Conservation (phyloP, 2,888 invertebrate genomes). For the Tuta absoluta region DNA sequence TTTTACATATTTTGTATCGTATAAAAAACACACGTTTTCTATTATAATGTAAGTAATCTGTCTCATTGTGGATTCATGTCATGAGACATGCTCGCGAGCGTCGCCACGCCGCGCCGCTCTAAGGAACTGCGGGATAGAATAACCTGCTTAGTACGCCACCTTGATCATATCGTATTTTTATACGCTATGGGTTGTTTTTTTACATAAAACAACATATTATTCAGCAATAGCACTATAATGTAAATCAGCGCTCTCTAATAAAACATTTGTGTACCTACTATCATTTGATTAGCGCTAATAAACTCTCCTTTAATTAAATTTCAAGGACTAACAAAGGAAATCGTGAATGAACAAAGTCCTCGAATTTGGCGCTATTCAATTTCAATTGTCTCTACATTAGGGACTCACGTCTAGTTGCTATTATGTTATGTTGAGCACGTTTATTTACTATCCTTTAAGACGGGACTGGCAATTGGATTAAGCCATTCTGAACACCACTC, state of each 20-base stretch:
- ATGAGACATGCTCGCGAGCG: slow-evolving; percentile 3
- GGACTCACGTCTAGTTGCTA: background rate
- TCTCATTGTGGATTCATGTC: slow-evolving; percentile 32
- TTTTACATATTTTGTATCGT: background rate
- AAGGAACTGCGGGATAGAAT: slow-evolving; percentile 22
- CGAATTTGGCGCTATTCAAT: slow-evolving; percentile 14
- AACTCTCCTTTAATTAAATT: slow-evolving; percentile 8
- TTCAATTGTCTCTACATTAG: slow-evolving; percentile 22
- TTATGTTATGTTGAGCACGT: slow-evolving; percentile 23
- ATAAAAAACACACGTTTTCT: slow-evolving; percentile 7
- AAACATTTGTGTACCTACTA: background rate
- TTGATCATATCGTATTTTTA: slow-evolving; percentile 23
- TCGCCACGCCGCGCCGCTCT: background rate
- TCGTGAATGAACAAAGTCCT: slow-evolving; percentile 11
- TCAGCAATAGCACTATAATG: background rate
- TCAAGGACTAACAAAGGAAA: background rate
- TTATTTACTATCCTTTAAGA: slow-evolving; percentile 21
- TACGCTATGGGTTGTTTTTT: no score
- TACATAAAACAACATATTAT: background rate
- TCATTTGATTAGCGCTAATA: background rate
- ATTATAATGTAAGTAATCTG: slow-evolving; percentile 24
- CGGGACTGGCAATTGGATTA: slow-evolving; percentile 25
- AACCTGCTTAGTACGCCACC: slow-evolving; percentile 30
- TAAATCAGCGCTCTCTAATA: background rate
- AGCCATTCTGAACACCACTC: slow-evolving; percentile 16